Conservation (phyloP, 2,797 vertebrate species). For the Manis javanica region DNA sequence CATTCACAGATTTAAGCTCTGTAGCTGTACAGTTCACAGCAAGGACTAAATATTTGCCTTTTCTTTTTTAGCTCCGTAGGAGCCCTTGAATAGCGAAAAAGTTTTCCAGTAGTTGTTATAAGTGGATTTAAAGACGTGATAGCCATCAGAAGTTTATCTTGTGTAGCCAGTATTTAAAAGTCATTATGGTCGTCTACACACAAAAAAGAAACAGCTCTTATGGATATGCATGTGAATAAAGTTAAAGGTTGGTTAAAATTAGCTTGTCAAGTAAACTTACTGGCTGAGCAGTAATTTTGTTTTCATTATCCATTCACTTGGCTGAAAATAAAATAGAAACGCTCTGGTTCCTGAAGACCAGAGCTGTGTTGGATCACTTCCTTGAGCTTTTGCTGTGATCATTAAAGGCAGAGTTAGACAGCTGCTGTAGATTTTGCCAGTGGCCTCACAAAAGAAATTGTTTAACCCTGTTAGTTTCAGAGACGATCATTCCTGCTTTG, state of each 20-base stretch:
- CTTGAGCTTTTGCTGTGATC: conserved; percentile 68
- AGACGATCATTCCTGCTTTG: conserved; percentile 56
- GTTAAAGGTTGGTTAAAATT: conserved; percentile 74
- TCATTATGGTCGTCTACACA: conserved; percentile 50
- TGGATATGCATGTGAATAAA: background rate
- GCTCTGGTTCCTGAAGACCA: conserved; percentile 74
- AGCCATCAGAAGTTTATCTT: conserved; percentile 65
- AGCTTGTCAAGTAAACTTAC: conserved; percentile 72
- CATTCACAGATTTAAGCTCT: conserved; percentile 35
- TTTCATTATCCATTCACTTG: conserved; percentile 75
- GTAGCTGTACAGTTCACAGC: conserved; percentile 9
- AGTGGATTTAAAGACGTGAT: conserved; percentile 63
- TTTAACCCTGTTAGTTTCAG: conserved; percentile 69
- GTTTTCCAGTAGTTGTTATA: conserved; percentile 67
- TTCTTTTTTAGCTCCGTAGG: conserved; percentile 27
- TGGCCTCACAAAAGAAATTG: conserved; percentile 69
- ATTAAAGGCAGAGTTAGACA: conserved; percentile 72
- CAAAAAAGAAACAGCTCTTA: background rate
- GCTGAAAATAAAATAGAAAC: conserved; percentile 77
- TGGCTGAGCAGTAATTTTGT: conserved; percentile 67
- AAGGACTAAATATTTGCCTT: conserved; percentile 19
- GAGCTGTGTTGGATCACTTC: conserved; percentile 72
- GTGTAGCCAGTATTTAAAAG: conserved; percentile 33
- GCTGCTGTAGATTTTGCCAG: conserved; percentile 32
- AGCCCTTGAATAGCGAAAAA: conserved; percentile 44